Evolutionary conservation across 64 coral and sea anemone species (phyloP).

Genomic region (Astreopora myriophthalma): DNA sequence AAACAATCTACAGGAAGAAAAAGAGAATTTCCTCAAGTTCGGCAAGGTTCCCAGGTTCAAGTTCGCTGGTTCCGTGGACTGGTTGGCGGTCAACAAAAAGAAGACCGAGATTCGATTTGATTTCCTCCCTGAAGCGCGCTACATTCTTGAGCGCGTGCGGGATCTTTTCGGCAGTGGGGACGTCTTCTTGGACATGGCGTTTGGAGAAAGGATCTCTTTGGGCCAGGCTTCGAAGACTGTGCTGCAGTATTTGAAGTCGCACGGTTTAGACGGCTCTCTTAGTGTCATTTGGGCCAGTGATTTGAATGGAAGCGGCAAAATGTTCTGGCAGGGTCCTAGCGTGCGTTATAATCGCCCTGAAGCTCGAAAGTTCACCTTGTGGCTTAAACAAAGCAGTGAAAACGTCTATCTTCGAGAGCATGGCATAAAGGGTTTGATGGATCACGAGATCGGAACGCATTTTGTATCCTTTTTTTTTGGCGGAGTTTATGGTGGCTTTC

Average conservation of each 20-base stretch:
- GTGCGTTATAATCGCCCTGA: conserved; percentile 88
- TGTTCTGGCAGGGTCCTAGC: conserved; percentile 92
- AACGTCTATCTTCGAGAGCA: conserved; percentile 91
- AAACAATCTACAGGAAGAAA: conserved; percentile 89
- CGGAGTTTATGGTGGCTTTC: not conserved
- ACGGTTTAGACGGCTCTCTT: conserved; percentile 82
- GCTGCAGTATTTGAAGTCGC: conserved; percentile 80
- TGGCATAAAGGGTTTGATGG: conserved; percentile 88
- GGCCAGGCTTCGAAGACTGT: conserved; percentile 81
- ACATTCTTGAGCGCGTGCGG: conserved; percentile 87
- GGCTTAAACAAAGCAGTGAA: conserved; percentile 85
- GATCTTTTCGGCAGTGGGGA: conserved; percentile 85
- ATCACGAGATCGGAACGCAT: conserved; percentile 99
- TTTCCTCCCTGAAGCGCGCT: conserved; percentile 79
- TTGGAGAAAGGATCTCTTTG: conserved; percentile 74
- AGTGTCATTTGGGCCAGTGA: conserved; percentile 92
- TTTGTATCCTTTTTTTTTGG: conserved; percentile 94
- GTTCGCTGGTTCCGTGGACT: conserved; percentile 78
- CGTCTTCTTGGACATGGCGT: conserved; percentile 78
- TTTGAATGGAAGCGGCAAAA: conserved; percentile 83
- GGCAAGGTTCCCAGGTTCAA: conserved; percentile 73
- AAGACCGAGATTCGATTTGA: conserved; percentile 89
- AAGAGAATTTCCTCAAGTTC: conserved; percentile 87
- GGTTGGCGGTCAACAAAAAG: conserved; percentile 51
- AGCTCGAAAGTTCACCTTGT: conserved; percentile 83